These are phyloP conservation scores for Apis florea DNA, from an alignment of 1,140 invertebrate species.

Conservation along the genomic window DNA sequence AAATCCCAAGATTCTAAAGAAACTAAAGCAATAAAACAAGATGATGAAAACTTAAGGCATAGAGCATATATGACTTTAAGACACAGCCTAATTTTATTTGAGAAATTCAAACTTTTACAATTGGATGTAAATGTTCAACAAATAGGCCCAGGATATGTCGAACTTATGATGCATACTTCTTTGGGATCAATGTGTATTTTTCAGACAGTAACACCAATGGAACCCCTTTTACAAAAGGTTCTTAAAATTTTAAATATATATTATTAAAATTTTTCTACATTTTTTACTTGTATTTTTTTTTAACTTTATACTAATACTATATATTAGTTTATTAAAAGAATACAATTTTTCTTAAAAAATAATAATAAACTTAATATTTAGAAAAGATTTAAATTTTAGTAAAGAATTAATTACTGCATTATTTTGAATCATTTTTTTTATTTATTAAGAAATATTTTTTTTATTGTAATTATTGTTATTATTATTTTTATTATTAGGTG, in stretches of 20 bases:
- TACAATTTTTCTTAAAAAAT: background rate
- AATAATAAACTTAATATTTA: background rate
- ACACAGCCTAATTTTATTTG: slow-evolving; percentile 82
- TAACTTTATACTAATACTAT: background rate
- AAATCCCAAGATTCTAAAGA: background rate
- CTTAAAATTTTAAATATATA: slow-evolving; percentile 71
- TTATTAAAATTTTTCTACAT: background rate
- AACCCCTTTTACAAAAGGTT: slow-evolving; percentile 89
- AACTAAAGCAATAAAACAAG: background rate
- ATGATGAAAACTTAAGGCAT: slow-evolving; percentile 78
- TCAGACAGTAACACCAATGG: slow-evolving; percentile 90
- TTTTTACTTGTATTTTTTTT: too few relatives aligned
- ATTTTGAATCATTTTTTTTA: background rate
- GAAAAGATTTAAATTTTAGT: background rate
- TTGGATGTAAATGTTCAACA: slow-evolving; percentile 83
- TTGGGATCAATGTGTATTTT: slow-evolving; percentile 85
- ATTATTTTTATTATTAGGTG: slow-evolving; percentile 78
- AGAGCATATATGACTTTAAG: slow-evolving; percentile 82
- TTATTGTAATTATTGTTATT: background rate
- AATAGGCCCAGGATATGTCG: slow-evolving; percentile 91
- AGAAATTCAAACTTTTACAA: slow-evolving; percentile 79
- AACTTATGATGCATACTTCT: slow-evolving; percentile 83
- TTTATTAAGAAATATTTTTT: too few relatives aligned
- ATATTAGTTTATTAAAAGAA: background rate
- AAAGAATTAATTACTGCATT: background rate